Percentiles rank a stretch among this genome's conserved stretches.
phyloP scores from a whole-genome alignment of 2,113 vertebrate genomes.

The Tragelaphus imberbis region DNA sequence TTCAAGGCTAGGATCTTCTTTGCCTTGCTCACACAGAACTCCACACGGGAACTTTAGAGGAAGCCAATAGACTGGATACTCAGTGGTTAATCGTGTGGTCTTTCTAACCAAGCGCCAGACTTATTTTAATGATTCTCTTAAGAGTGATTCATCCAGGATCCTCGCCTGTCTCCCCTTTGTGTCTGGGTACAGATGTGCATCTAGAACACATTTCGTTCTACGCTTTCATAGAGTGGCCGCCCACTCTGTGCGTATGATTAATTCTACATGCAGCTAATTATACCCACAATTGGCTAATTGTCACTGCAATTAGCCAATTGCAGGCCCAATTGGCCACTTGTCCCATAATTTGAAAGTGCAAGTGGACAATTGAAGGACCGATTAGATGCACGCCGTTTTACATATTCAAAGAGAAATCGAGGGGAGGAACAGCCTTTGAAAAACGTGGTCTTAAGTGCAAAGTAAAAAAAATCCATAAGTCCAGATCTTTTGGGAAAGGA shows the following conservation, averaged over 20 bases:
- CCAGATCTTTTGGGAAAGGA: neutral
- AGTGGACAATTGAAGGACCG: constrained; percentile 68
- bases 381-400: constrained; percentile 65
- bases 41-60: neutral
- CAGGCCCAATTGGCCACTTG: constrained; percentile 75
- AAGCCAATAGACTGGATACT: neutral
- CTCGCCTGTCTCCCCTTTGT: constrained; percentile 39
- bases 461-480: neutral
- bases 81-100: neutral
- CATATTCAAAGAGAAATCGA: constrained; percentile 56
- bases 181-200: constrained; percentile 54
- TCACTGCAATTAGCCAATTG: constrained; percentile 72
- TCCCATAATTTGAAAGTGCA: constrained; percentile 73
- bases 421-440: neutral
- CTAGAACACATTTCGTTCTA: constrained; percentile 55
- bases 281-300: constrained; percentile 71
- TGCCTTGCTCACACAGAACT: neutral
- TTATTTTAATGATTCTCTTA: constrained; percentile 41
- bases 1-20: neutral
- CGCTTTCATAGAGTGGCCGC: constrained; percentile 58
- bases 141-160: constrained; percentile 35
- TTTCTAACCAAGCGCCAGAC: neutral
- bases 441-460: neutral
- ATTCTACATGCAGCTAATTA: constrained; percentile 69
- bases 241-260: constrained; percentile 63